phyloP scores from a whole-genome alignment of 2,888 invertebrate genomes.

The Anthrax anthrax region DNA sequence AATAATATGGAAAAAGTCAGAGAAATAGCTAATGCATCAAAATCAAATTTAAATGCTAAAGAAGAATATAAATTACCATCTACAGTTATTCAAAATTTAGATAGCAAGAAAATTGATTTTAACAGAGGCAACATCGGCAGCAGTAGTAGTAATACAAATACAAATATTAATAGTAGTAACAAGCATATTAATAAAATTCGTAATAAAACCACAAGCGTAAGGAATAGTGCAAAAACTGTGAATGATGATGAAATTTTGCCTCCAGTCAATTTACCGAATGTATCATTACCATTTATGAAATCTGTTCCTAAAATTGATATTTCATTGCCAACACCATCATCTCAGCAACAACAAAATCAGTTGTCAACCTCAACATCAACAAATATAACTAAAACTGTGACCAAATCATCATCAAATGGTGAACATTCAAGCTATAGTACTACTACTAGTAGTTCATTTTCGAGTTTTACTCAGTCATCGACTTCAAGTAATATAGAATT shows the following conservation, averaged over 20 bases:
- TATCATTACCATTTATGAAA: constrained; percentile 30
- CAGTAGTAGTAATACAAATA: constrained; percentile 5
- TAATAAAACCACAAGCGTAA: constrained; percentile 14
- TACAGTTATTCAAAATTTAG: neutral
- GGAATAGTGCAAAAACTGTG: constrained; percentile 9
- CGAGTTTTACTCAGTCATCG: no score
- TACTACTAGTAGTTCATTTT: neutral
- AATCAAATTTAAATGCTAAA: constrained; percentile 10
- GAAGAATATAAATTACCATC: constrained; percentile 17
- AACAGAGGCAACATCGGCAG: neutral
- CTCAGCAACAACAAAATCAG: neutral
- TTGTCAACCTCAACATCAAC: neutral
- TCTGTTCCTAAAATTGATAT: constrained; percentile 30
- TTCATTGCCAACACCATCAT: constrained; percentile 10
- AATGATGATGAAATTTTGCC: constrained; percentile 32
- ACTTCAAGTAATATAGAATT: constrained; percentile 14
- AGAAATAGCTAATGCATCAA: constrained; percentile 36
- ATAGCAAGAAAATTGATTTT: neutral
- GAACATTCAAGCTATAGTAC: neutral
- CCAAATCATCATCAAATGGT: no score
- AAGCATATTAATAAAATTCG: constrained; percentile 17
- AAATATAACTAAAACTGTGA: neutral
- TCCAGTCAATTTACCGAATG: constrained; percentile 38
- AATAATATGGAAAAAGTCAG: constrained; percentile 42
- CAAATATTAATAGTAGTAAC: constrained; percentile 5